These are phyloP conservation scores for Julus scandinavius DNA, from an alignment of 2,888 invertebrate species.

Conservation along the genomic window DNA sequence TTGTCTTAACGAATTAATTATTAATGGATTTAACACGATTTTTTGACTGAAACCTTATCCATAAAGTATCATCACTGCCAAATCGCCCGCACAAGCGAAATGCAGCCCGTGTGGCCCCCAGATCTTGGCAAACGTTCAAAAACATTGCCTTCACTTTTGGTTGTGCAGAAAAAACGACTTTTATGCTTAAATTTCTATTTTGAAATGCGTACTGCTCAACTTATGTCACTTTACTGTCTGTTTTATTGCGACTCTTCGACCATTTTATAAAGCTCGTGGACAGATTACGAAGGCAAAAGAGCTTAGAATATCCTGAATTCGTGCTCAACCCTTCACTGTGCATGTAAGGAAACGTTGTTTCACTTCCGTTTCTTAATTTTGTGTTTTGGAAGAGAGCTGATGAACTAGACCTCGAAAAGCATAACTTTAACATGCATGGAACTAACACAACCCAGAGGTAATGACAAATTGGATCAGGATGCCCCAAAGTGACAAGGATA, in stretches of 20 bases:
- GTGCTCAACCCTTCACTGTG: background rate
- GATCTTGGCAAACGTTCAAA: conserved; percentile 11
- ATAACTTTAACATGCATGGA: background rate
- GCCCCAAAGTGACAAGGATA: background rate
- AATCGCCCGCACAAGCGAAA: background rate
- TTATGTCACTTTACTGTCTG: background rate
- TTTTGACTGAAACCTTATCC: background rate
- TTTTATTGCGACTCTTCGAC: background rate
- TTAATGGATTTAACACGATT: conserved; percentile 30
- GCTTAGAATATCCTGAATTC: background rate
- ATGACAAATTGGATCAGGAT: background rate
- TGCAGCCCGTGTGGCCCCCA: background rate
- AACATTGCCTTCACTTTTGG: background rate
- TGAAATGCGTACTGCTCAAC: background rate
- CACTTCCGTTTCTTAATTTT: background rate
- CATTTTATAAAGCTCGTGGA: background rate
- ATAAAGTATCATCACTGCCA: background rate
- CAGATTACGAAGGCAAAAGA: background rate
- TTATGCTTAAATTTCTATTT: background rate
- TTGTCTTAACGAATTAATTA: background rate
- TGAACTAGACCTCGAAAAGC: background rate
- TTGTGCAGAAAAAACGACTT: background rate
- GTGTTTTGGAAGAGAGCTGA: background rate
- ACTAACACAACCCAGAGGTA: background rate
- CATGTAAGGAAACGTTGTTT: background rate